These are phyloP conservation scores for Scrobipalpa atriplicella DNA, from an alignment of 2,888 invertebrate genomes.

Conservation along the genomic window DNA sequence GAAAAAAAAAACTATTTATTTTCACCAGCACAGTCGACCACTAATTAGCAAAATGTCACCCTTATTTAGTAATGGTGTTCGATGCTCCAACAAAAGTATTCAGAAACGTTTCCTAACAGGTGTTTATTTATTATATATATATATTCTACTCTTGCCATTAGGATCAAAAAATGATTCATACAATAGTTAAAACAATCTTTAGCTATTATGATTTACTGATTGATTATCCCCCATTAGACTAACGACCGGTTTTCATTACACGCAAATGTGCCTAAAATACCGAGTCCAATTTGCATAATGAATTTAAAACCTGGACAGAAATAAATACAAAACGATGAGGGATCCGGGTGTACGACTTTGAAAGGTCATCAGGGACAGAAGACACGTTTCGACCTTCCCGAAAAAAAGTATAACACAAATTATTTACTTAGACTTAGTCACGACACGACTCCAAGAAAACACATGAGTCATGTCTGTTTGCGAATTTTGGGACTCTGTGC, in stretches of 20 bases:
- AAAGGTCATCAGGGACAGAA: constrained; percentile 7
- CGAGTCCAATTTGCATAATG: constrained; percentile 6
- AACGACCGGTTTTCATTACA: background rate
- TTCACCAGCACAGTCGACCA: too few species aligned
- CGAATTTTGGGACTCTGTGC: too few species aligned
- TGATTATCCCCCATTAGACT: constrained; percentile 1
- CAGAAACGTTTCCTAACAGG: too few species aligned
- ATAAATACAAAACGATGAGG: constrained; percentile 4
- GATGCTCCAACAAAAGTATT: too few species aligned
- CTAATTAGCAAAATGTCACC: too few species aligned
- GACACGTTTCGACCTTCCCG: constrained; percentile 1
- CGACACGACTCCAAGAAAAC: background rate
- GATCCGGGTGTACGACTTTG: constrained; percentile 10
- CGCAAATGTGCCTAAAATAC: constrained; percentile 1
- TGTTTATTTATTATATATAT: too few species aligned
- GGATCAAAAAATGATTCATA: background rate
- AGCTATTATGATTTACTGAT: background rate
- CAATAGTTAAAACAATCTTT: background rate
- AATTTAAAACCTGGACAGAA: constrained; percentile 16
- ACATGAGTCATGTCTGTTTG: background rate
- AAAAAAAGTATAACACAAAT: background rate
- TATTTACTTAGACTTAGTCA: background rate
- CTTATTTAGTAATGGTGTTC: too few species aligned
- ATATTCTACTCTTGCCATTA: background rate
- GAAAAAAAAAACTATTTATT: too few species aligned